Evolutionary conservation across 1,140 invertebrate species (phyloP).

Genomic region (Philaenus spumarius): DNA sequence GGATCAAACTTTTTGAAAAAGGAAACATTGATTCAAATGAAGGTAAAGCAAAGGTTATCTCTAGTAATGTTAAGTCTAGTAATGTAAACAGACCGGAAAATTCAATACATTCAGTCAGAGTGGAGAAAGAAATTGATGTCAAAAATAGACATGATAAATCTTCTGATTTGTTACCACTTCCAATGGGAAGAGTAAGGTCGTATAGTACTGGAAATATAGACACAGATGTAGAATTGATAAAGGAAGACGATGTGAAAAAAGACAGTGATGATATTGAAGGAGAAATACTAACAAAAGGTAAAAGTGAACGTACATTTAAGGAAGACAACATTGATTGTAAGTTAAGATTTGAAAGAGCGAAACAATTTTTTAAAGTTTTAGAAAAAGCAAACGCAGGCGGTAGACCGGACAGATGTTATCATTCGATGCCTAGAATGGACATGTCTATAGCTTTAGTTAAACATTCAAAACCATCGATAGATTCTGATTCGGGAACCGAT

Average conservation of each 20-base stretch:
- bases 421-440: conserved; percentile 1
- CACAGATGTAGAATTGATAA: neutral
- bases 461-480: conserved; percentile 6
- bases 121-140: neutral
- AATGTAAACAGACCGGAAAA: neutral
- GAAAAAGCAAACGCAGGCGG: neutral
- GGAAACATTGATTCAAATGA: neutral
- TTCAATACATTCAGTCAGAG: neutral
- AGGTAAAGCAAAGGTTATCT: neutral
- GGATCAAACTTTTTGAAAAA: conserved; percentile 5
- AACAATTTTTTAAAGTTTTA: conserved; percentile 17
- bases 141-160: neutral
- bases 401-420: neutral
- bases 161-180: neutral
- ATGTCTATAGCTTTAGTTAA: neutral
- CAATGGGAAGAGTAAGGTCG: neutral
- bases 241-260: neutral
- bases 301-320: neutral
- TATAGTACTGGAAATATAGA: conserved; percentile 5
- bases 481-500: conserved; percentile 13
- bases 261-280: neutral
- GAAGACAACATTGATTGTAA: conserved; percentile 1
- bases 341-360: conserved; percentile 16
- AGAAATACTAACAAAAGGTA: neutral
- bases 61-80: neutral